Percentiles rank a stretch among this genome's conserved stretches.
Evolutionary conservation across 2,797 vertebrate species (phyloP).

Genomic region (Microctenopoma stevenorrisi): DNA sequence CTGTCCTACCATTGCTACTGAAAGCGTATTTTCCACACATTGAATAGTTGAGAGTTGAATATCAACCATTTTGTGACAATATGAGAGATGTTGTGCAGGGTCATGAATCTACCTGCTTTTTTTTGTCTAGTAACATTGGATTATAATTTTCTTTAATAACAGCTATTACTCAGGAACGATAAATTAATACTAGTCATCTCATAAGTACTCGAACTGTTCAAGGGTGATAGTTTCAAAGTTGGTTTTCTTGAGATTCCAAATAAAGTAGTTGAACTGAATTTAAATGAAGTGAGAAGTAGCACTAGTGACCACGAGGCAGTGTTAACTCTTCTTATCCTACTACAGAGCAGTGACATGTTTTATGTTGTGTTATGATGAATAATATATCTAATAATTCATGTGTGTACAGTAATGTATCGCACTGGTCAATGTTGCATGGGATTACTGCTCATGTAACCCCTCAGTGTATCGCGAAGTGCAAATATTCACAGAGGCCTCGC

Average conservation of each 20-base stretch:
- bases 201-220: slow-evolving; percentile 25
- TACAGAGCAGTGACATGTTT: not conserved
- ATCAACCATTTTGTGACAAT: not conserved
- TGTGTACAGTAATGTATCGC: slow-evolving; percentile 41
- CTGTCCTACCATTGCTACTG: slow-evolving; percentile 7
- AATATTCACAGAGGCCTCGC: slow-evolving; percentile 59
- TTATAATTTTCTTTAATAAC: no score
- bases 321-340: not conserved
- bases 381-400: slow-evolving; percentile 42
- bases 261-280: slow-evolving; percentile 12
- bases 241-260: not conserved
- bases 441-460: slow-evolving; percentile 50
- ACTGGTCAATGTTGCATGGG: slow-evolving; percentile 42
- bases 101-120: not conserved
- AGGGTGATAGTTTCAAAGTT: slow-evolving; percentile 13
- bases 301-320: slow-evolving; percentile 11
- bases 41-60: no score
- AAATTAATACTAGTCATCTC: slow-evolving; percentile 16
- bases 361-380: slow-evolving; percentile 13
- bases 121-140: not conserved
- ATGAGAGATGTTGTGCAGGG: not conserved
- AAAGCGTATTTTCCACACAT: not conserved
- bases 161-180: slow-evolving; percentile 44
- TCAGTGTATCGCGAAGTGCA: slow-evolving; percentile 47
- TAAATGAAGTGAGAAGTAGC: slow-evolving; percentile 24